Percentiles rank a stretch among this genome's conserved stretches.
These are phyloP conservation scores for Microcebus griseorufus DNA, from an alignment of 2,113 vertebrate species.

Conservation along the genomic window DNA sequence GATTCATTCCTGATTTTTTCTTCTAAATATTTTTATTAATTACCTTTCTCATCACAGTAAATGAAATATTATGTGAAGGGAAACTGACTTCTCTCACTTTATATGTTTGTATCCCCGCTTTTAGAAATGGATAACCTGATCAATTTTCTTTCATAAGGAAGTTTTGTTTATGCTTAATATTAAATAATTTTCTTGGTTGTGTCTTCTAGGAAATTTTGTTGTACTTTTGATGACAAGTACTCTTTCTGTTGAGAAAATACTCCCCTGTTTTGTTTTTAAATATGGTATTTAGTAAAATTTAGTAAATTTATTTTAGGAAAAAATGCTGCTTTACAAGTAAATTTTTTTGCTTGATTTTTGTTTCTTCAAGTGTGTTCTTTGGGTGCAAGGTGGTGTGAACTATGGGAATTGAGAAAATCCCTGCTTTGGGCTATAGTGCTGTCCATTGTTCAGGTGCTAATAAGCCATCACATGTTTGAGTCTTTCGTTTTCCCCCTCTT, in stretches of 20 bases:
- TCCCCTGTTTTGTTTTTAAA: neutral
- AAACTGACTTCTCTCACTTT: neutral
- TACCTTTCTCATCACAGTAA: neutral
- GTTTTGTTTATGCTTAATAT: neutral
- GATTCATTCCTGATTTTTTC: neutral
- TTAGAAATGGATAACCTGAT: neutral
- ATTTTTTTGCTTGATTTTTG: neutral
- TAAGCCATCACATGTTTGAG: neutral
- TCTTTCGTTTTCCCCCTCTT: neutral
- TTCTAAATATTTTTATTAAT: neutral
- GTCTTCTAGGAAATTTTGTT: neutral
- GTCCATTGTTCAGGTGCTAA: neutral
- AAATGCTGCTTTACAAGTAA: neutral
- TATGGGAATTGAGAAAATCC: neutral
- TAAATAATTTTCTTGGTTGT: slow-evolving; percentile 8
- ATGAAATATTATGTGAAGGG: neutral
- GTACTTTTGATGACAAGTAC: neutral
- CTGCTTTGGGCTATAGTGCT: neutral
- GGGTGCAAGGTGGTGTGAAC: neutral
- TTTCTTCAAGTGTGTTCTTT: neutral
- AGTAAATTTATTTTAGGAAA: neutral
- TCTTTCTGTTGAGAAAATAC: slow-evolving; percentile 17
- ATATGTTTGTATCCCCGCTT: neutral
- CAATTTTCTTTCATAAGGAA: neutral
- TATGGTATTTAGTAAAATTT: neutral